Evolutionary conservation across 2,113 vertebrate species (phyloP).

Genomic region (Microcebus tavaratra): DNA sequence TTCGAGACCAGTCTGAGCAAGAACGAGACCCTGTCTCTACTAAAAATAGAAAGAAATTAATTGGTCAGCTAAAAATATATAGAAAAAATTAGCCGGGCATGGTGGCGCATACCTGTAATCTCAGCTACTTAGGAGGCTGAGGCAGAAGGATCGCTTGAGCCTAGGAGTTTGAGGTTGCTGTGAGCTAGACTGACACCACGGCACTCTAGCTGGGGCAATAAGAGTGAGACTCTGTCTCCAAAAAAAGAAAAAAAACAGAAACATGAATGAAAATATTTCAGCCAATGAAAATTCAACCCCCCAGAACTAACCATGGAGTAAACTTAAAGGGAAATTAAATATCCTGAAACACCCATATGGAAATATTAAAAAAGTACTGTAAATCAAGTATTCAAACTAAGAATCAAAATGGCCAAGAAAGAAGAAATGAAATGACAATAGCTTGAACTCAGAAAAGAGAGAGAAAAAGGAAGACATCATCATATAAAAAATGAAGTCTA

Average conservation of each 20-base stretch:
- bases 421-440: slow-evolving; percentile 6
- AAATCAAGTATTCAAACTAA: background rate
- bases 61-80: too few relatives aligned
- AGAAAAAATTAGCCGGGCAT: too few relatives aligned
- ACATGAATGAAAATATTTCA: background rate
- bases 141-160: too few relatives aligned
- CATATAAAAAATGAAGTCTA: background rate
- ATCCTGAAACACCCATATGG: background rate
- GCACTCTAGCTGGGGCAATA: too few relatives aligned
- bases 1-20: too few relatives aligned
- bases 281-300: background rate
- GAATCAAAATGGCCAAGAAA: background rate
- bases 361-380: background rate
- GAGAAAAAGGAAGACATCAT: background rate
- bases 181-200: too few relatives aligned
- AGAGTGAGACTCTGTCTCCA: too few relatives aligned
- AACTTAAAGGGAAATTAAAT: background rate
- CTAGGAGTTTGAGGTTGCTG: too few relatives aligned
- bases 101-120: too few relatives aligned
- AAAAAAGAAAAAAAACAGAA: background rate
- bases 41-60: too few relatives aligned
- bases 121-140: too few relatives aligned
- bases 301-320: background rate
- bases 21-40: too few relatives aligned
- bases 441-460: background rate